Evolutionary conservation across 2,797 vertebrate species (phyloP).

Genomic region (Anguilla pacifica): DNA sequence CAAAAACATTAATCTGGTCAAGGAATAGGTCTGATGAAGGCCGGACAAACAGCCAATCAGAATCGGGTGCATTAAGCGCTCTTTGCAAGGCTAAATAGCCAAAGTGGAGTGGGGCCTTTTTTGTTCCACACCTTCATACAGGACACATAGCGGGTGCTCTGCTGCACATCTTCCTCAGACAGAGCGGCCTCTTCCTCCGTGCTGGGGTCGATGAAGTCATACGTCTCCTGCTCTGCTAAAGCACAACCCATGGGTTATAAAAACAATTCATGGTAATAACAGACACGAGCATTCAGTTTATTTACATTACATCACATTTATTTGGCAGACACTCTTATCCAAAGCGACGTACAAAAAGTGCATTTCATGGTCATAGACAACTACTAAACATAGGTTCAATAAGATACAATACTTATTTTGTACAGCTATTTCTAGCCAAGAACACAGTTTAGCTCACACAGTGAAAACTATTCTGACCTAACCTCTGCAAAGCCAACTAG

Average conservation of each 20-base stretch:
- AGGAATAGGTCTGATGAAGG: background rate
- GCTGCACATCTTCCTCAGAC: conserved; percentile 83
- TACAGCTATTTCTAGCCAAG: too few species aligned
- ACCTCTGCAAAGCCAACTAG: too few species aligned
- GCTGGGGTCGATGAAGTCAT: conserved; percentile 90
- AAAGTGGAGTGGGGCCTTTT: background rate
- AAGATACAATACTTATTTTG: too few species aligned
- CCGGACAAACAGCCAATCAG: background rate
- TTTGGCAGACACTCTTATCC: too few species aligned
- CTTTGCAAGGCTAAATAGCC: background rate
- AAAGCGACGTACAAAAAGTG: too few species aligned
- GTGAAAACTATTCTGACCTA: too few species aligned
- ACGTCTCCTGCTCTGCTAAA: conserved; percentile 82
- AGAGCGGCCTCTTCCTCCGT: conserved; percentile 82
- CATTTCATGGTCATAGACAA: too few species aligned
- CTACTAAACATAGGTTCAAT: too few species aligned
- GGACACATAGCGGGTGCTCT: conserved; percentile 76
- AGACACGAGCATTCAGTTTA: background rate
- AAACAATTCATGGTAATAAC: conserved; percentile 42
- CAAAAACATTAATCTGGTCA: background rate
- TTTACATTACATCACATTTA: too few species aligned
- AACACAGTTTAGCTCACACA: too few species aligned
- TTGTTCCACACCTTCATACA: conserved; percentile 83
- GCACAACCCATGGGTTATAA: conserved; percentile 58
- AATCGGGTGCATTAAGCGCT: background rate